Percentiles rank a stretch among this genome's conserved stretches.
Conservation (phyloP, 2,888 invertebrate genomes). For the Drosophila suboccidentalis region DNA sequence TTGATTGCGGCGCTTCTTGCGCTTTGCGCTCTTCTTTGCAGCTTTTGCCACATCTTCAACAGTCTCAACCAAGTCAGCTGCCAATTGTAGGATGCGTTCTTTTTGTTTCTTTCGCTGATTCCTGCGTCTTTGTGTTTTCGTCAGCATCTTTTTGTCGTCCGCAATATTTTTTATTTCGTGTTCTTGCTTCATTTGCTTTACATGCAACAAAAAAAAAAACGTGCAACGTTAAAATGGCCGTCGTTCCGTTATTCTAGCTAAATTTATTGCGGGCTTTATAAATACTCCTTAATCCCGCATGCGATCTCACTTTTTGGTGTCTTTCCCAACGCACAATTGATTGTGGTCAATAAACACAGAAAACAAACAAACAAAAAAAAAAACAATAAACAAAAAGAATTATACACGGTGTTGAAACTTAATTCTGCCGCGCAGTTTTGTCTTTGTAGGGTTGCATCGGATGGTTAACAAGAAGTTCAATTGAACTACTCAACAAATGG, state of each 20-base stretch:
- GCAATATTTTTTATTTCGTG: not conserved
- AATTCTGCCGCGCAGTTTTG: conserved; percentile 4
- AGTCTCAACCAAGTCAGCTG: not conserved
- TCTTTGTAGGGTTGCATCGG: not conserved
- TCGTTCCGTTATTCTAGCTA: not conserved
- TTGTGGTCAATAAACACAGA: not conserved
- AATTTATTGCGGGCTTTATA: not conserved
- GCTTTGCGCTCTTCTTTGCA: not conserved
- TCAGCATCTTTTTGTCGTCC: not conserved
- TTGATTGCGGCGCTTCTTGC: not conserved
- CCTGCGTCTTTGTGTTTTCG: conserved; percentile 1
- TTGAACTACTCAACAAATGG: too few species aligned
- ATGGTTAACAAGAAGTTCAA: too few species aligned
- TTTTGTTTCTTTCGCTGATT: conserved; percentile 3
- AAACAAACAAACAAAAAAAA: not conserved
- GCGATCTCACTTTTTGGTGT: not conserved
- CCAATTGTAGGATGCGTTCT: not conserved
- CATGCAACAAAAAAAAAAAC: not conserved
- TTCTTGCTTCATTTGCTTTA: not conserved
- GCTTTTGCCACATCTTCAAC: not conserved
- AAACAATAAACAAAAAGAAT: not conserved
- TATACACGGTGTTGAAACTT: not conserved
- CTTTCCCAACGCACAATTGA: not conserved
- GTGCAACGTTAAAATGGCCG: conserved; percentile 1
- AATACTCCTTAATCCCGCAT: not conserved